phyloP scores from a whole-genome alignment of 2,113 vertebrate genomes.

The Equus przewalskii region DNA sequence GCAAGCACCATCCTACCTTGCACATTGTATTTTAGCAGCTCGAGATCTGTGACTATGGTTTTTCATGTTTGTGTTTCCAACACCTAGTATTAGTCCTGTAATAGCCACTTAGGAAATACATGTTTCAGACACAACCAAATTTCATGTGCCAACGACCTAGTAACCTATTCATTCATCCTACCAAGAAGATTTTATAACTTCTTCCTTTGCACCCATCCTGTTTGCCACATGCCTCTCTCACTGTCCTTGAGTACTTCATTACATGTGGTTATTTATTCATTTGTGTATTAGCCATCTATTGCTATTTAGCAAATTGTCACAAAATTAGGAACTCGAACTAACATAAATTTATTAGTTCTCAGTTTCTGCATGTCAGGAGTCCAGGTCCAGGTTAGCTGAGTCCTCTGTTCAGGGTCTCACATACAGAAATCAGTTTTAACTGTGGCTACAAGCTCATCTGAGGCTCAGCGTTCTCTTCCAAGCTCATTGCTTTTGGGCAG shows the following conservation, averaged over 20 bases:
- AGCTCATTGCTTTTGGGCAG: not conserved
- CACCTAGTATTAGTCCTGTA: rapidly evolving
- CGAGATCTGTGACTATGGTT: not conserved
- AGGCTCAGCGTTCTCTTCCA: not conserved
- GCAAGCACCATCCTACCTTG: not conserved
- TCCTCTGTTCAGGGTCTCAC: not conserved
- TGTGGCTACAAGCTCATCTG: not conserved
- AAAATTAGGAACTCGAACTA: not conserved
- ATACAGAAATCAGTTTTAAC: not conserved
- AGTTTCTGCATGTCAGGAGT: not conserved
- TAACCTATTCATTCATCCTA: not conserved
- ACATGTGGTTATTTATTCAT: not conserved
- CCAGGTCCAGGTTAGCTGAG: not conserved
- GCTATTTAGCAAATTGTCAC: not conserved
- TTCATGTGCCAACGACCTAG: not conserved
- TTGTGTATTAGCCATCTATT: not conserved
- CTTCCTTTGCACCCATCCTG: not conserved
- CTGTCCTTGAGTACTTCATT: not conserved
- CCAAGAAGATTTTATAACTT: not conserved
- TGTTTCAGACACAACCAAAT: not conserved
- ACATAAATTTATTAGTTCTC: not conserved
- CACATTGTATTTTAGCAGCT: not conserved
- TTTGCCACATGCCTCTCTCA: not conserved
- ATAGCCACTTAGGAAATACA: not conserved
- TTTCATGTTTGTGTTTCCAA: not conserved